A percentile compares a stretch with the other conserved stretches of the same genome.
These are phyloP conservation scores for Psittacula echo DNA, from an alignment of 2,797 vertebrate genomes.

Conservation along the genomic window DNA sequence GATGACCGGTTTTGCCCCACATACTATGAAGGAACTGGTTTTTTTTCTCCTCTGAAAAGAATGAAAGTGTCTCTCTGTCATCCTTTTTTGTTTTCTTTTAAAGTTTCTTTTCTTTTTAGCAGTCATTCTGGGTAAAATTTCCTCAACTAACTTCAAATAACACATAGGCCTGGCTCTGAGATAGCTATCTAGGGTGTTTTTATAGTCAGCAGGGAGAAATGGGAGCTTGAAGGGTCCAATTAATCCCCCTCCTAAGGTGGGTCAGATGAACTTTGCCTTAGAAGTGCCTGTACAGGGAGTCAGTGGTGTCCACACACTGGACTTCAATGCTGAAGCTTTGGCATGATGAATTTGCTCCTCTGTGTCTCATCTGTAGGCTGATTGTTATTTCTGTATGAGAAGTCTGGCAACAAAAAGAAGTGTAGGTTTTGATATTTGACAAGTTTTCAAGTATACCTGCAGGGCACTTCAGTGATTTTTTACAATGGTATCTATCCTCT, in stretches of 20 bases:
- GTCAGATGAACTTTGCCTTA: neutral
- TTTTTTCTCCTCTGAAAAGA: neutral
- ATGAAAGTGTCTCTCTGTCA: neutral
- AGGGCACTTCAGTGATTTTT: neutral
- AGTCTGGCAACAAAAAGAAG: neutral
- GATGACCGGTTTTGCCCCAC: neutral
- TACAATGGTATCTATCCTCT: neutral
- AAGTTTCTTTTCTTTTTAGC: neutral
- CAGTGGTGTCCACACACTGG: fast-evolving
- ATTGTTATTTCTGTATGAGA: neutral
- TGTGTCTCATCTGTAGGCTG: neutral
- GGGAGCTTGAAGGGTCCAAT: neutral
- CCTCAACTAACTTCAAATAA: neutral
- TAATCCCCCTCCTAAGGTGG: neutral
- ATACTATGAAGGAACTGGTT: neutral
- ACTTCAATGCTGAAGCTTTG: neutral
- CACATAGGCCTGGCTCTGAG: neutral
- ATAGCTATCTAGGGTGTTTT: neutral
- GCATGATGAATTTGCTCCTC: neutral
- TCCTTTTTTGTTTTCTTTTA: neutral
- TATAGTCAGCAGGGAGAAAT: neutral
- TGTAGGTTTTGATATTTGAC: neutral
- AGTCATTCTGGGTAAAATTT: neutral
- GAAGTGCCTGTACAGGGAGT: neutral
- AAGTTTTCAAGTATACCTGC: neutral